These are phyloP conservation scores for Pelodiscus sinensis DNA, from an alignment of 2,113 vertebrate species.

Conservation along the genomic window DNA sequence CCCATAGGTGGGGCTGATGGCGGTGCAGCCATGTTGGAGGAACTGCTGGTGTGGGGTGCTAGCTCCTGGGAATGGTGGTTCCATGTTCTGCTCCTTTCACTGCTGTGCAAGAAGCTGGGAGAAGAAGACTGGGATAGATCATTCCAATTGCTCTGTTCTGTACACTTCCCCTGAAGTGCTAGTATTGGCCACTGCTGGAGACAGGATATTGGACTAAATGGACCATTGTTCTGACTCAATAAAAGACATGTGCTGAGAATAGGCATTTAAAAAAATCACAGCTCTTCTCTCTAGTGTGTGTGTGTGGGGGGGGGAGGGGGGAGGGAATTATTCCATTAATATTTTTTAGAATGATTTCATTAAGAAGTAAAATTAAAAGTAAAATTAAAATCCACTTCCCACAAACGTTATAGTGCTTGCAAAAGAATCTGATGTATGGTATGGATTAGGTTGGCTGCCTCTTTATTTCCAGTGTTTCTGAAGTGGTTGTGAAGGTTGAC, in stretches of 20 bases:
- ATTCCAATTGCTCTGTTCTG: neutral
- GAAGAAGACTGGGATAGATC: neutral
- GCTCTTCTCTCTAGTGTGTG: neutral
- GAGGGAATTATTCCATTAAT: neutral
- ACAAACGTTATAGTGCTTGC: neutral
- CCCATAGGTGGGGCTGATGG: no score
- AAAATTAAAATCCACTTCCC: neutral
- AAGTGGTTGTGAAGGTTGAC: neutral
- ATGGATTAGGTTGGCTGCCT: neutral
- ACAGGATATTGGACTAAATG: neutral
- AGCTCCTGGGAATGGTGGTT: no score
- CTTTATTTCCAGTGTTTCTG: neutral
- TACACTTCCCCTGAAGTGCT: neutral
- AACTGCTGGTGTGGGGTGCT: no score
- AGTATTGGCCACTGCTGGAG: neutral
- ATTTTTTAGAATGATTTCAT: neutral
- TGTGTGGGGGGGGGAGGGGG: no score
- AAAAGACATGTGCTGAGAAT: neutral
- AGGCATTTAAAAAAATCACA: neutral
- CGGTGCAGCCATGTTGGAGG: no score
- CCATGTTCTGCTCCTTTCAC: no score
- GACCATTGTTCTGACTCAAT: neutral
- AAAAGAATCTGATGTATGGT: neutral
- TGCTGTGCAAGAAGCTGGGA: no score
- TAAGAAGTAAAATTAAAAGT: neutral